A percentile compares a stretch with the other conserved stretches of the same genome.
These are phyloP conservation scores for Apoda limacodes DNA, from an alignment of 2,888 invertebrate species.

Conservation along the genomic window DNA sequence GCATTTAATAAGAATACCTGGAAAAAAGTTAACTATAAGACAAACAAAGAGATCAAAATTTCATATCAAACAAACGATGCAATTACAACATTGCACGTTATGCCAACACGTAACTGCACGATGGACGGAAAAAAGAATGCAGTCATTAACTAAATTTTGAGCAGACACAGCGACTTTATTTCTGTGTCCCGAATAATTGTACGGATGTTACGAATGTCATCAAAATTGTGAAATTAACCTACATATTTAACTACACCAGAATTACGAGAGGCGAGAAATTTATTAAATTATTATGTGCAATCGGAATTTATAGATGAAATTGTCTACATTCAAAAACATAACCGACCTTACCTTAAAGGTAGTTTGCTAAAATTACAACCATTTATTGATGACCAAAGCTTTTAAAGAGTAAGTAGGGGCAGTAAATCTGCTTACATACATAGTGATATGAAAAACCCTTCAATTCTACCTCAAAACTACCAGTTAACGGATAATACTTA, in stretches of 20 bases:
- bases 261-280: too few relatives aligned
- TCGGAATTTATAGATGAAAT: slow-evolving; percentile 11
- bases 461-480: slow-evolving; percentile 9
- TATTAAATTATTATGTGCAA: slow-evolving; percentile 4
- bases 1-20: too few relatives aligned
- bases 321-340: slow-evolving; percentile 2
- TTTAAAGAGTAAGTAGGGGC: slow-evolving; percentile 11
- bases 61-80: too few relatives aligned
- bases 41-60: too few relatives aligned
- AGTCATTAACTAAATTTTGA: too few relatives aligned
- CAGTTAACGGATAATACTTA: slow-evolving; percentile 8
- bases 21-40: too few relatives aligned
- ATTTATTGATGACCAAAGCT: slow-evolving; percentile 7
- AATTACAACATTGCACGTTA: too few relatives aligned
- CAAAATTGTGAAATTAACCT: slow-evolving; percentile 1
- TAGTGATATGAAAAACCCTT: slow-evolving; percentile 10
- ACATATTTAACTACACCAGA: slow-evolving; percentile 1
- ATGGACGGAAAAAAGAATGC: slow-evolving; percentile 1
- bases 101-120: too few relatives aligned
- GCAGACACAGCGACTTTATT: slow-evolving; percentile 3
- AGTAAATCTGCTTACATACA: slow-evolving; percentile 6
- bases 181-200: not conserved
- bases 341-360: slow-evolving; percentile 7
- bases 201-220: slow-evolving; percentile 1
- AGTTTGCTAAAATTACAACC: slow-evolving; percentile 10